Base-by-base conservation (phyloP, 2,888 invertebrate species). In the Colostygia pectinataria region DNA sequence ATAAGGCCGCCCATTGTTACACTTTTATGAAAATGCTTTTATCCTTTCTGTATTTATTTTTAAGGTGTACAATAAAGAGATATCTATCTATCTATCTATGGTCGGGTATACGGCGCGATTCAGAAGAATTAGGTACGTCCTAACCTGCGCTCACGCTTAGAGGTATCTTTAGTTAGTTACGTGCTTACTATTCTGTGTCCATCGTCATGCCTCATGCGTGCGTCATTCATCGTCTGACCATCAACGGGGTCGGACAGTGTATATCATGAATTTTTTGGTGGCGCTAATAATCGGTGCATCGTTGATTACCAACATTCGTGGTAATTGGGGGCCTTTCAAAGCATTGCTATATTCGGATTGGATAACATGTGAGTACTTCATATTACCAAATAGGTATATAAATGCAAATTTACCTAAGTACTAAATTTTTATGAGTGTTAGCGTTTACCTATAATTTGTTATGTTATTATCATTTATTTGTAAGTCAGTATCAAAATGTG, bases 341-440 rank as follows among this genome's bases (percentile, higher is more conserved):
- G 67, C 77, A 0, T 33, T 84, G 8, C 55, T 88, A 15, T 85
- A 87, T 52, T 86, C 87, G 0, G 74, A 77, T 64, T 82, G 73
- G 68, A 82, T 88, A n/a, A 74, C 74, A 46, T 88, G 88, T 88
- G 57, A 85, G 88, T 85, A 53, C 4, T n/a, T 24, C 2, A 7
- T 8, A 0, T n/a, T 28, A 12, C 10, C 28, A 4, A 12, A 12
- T 27, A 20, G 2, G 2, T 20, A 6, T 29, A 25, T 2, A 12
- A 1, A 12, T 28, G 4, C 4, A 15, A 3, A 15, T 15, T 2
- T 15, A 15, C 15, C 9, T 25, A 25, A 2, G n/a, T 25, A 25
- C 15, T 25, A n/a, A 25, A 2, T n/a, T 1, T 3, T 12, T 15
- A 4, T 15, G 4, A 2, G 2, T 15, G 4, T 15, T 2, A 15